Evolutionary conservation across 2,797 vertebrate genomes (phyloP), one percentile per base, ranked within the genome.

Genomic region (Aselliscus stoliczkanus): DNA sequence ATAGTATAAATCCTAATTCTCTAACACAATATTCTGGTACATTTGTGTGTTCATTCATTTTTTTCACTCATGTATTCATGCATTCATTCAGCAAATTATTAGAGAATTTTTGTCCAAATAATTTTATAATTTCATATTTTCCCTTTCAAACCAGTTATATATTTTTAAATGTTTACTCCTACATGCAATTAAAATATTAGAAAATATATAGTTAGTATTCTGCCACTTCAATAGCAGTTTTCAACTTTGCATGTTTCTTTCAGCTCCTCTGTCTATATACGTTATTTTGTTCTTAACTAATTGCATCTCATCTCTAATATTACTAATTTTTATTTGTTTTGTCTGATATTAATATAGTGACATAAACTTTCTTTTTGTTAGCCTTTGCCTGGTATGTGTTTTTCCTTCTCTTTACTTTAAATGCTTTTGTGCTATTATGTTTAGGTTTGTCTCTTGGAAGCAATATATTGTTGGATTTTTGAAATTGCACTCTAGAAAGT

Each of bases 401-500:
- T 94, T 89, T 62, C 1, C 25, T 62, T 67, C 12, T 94, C 47
- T 87, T 54, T 67, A 47, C 27, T 88, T 90, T 83, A 21, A 93
- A 39, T 76, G 11, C 25, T 72, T 76, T 54, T 88, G 29, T 88
- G 17, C 13, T 27, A 73, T 72, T 92, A 65, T 37, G n/a, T 72
- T 91, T 92, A 88, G 5, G 21, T 89, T 93, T 94, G 12, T 81
- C 64, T 94, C 52, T 75, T 50, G 9, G 47, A 75, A 94, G 27
- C 5, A 83, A 65, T 31, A 76, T 47, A 67, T 18, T 88, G 15
- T 17, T 92, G 11, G 52, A 83, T 67, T 96, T 96, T 84, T 77
- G n/a, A 88, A 90, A 58, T 2, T 76, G 14, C 10, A 80, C 81
- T 83, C 37, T 84, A n/a, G 56, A 87, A 96, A 96, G 81, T 77